A percentile compares a stretch with the other conserved stretches of the same genome.
phyloP scores from a whole-genome alignment of 2,113 vertebrate genomes.

The Cathartes aura region DNA sequence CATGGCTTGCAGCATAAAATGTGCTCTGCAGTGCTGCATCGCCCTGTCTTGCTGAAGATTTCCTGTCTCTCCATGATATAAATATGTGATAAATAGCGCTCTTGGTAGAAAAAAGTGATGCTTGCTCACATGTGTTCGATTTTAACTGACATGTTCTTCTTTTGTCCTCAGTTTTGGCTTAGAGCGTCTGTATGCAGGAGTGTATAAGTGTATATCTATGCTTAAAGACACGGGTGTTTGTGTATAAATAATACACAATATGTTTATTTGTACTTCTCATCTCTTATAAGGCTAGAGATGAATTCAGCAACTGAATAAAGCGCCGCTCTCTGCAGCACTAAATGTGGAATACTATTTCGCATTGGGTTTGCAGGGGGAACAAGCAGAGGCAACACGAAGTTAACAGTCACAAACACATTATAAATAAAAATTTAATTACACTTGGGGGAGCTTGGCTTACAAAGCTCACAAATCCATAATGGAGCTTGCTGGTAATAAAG shows the following conservation, averaged over 20 bases:
- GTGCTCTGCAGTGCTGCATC: not conserved
- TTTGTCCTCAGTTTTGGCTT: constrained; percentile 63
- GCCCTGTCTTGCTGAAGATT: not conserved
- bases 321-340: not conserved
- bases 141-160: constrained; percentile 33
- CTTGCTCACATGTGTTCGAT: constrained; percentile 50
- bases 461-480: constrained; percentile 78
- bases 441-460: constrained; percentile 77
- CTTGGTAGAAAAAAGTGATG: constrained; percentile 24
- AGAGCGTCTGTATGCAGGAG: not conserved
- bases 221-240: constrained; percentile 11
- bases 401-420: constrained; percentile 76
- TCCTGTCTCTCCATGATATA: not conserved
- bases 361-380: not conserved
- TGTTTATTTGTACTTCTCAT: constrained; percentile 65
- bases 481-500: constrained; percentile 74
- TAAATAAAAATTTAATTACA: constrained; percentile 84
- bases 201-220: not conserved
- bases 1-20: constrained; percentile 35
- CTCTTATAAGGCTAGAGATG: constrained; percentile 54
- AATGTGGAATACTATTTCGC: constrained; percentile 51
- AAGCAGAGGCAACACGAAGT: constrained; percentile 69
- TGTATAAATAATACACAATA: constrained; percentile 59
- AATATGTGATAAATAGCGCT: constrained; percentile 56
- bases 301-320: constrained; percentile 51